phyloP scores from a whole-genome alignment of 1,140 invertebrate genomes.

The Cryptotermes secundus region DNA sequence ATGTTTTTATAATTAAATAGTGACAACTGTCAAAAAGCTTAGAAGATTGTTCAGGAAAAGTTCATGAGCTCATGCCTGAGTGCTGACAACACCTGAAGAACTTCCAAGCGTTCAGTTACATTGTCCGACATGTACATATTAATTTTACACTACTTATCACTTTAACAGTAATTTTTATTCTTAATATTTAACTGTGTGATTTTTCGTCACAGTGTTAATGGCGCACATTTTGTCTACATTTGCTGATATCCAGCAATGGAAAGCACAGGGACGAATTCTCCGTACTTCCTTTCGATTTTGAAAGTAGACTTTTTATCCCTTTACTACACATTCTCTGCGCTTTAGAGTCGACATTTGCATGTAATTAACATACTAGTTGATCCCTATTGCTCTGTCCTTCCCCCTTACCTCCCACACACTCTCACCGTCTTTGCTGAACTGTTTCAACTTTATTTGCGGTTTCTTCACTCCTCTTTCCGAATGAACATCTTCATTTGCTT shows the following conservation, averaged over 20 bases:
- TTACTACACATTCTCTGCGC: not conserved
- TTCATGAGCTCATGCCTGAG: too few species aligned
- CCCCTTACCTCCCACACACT: slow-evolving; percentile 42
- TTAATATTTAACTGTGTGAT: too few species aligned
- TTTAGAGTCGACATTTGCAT: slow-evolving; percentile 51
- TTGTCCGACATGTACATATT: too few species aligned
- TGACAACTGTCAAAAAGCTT: too few species aligned
- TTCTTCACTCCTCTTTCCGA: slow-evolving; percentile 36
- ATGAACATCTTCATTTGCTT: not conserved
- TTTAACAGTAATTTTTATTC: too few species aligned
- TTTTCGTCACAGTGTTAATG: not conserved
- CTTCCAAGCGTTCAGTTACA: too few species aligned
- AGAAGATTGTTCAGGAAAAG: too few species aligned
- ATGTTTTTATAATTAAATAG: too few species aligned
- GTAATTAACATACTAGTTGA: slow-evolving; percentile 57
- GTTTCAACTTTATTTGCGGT: slow-evolving; percentile 40
- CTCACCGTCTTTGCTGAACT: not conserved
- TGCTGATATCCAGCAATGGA: not conserved
- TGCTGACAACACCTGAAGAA: too few species aligned
- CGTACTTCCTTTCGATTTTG: not conserved
- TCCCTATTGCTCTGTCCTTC: slow-evolving; percentile 56
- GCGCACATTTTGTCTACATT: not conserved
- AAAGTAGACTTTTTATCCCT: not conserved
- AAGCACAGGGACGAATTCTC: not conserved
- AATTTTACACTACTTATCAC: too few species aligned